These are phyloP conservation scores for Siphamia tubifer DNA, from an alignment of 2,113 vertebrate species.

Conservation along the genomic window DNA sequence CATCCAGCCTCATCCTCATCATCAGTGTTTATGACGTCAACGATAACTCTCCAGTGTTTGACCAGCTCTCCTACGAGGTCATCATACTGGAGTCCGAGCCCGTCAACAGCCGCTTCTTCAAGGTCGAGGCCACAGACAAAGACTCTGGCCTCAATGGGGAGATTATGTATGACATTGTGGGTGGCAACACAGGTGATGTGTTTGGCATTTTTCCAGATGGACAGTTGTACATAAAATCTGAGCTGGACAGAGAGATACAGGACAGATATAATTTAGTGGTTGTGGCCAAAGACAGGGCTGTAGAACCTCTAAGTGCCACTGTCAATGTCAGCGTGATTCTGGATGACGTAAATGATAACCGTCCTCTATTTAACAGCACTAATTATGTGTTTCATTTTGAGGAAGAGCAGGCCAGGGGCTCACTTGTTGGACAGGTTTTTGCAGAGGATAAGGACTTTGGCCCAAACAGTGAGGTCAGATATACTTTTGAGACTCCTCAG, in stretches of 20 bases:
- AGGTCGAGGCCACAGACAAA: conserved; percentile 92
- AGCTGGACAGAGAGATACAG: conserved; percentile 94
- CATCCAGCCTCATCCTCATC: conserved; percentile 87
- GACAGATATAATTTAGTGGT: conserved; percentile 89
- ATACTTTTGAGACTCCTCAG: conserved; percentile 89
- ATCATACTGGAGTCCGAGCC: conserved; percentile 90
- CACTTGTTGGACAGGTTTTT: conserved; percentile 86
- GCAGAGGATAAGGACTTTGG: conserved; percentile 94
- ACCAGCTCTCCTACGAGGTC: conserved; percentile 95
- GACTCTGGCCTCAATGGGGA: conserved; percentile 95
- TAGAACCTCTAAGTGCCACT: conserved; percentile 89
- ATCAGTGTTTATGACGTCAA: conserved; percentile 96
- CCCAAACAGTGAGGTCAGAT: conserved; percentile 91
- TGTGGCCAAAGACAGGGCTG: conserved; percentile 89
- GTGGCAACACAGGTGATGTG: conserved; percentile 88
- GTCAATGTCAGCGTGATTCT: conserved; percentile 92
- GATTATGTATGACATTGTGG: conserved; percentile 89
- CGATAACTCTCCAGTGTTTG: conserved; percentile 93
- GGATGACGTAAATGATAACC: conserved; percentile 96
- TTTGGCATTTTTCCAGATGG: conserved; percentile 98
- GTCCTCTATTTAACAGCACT: conserved; percentile 95
- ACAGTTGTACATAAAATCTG: conserved; percentile 93
- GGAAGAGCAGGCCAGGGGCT: conserved; percentile 91
- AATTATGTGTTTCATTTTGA: conserved; percentile 96
- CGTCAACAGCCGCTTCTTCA: conserved; percentile 96